Evolutionary conservation across 2,797 vertebrate genomes (phyloP).

Genomic region (Clangula hyemalis): DNA sequence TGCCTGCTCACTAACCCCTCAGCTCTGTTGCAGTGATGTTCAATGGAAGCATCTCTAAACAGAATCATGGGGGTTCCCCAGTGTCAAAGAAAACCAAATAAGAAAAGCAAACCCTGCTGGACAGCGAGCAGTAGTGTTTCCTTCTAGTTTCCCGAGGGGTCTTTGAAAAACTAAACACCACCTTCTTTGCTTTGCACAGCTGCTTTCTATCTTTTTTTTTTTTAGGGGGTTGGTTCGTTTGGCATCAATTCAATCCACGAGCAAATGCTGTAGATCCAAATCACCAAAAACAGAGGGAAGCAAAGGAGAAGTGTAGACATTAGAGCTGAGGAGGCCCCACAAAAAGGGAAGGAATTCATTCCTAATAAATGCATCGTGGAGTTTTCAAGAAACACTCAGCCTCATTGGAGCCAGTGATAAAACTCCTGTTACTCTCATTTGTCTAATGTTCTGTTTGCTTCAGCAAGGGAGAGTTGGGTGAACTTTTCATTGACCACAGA

Average conservation of each 20-base stretch:
- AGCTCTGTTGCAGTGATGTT: neutral
- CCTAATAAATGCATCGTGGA: conserved; percentile 33
- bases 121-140: neutral
- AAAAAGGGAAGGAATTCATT: conserved; percentile 54
- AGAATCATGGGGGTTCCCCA: neutral
- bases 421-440: conserved; percentile 5
- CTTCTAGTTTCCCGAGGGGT: conserved; percentile 1
- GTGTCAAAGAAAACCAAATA: neutral
- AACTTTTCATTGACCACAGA: neutral
- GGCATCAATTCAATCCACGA: conserved; percentile 14
- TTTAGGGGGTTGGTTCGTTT: neutral
- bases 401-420: neutral
- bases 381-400: conserved; percentile 35
- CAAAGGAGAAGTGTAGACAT: conserved; percentile 30
- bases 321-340: conserved; percentile 43
- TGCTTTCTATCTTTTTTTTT: conserved; percentile 16
- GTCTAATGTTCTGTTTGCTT: neutral
- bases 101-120: neutral
- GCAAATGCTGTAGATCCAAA: conserved; percentile 27
- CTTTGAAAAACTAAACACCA: neutral
- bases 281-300: conserved; percentile 27
- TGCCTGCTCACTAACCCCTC: neutral
- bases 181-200: conserved; percentile 29
- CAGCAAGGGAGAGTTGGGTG: neutral
- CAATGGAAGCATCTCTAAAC: neutral